Conservation (phyloP, 2,888 invertebrate genomes). For the Eupithecia subumbrata region DNA sequence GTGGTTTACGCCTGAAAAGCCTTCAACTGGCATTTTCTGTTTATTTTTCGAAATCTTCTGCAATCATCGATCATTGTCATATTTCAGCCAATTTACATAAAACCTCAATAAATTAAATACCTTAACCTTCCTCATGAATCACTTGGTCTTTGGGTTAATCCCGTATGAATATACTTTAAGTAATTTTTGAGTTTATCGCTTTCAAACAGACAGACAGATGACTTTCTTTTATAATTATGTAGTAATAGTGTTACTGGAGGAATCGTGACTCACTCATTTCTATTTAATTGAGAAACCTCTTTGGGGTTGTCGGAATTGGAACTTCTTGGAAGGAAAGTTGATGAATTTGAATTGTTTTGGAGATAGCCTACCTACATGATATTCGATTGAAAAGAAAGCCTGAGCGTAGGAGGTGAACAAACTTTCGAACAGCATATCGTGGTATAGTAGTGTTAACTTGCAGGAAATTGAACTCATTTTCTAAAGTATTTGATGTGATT, state of each 20-base stretch:
- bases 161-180: too few species aligned
- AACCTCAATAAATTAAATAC: too few species aligned
- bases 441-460: too few species aligned
- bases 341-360: background rate
- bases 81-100: too few species aligned
- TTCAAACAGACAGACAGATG: background rate
- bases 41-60: too few species aligned
- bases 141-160: too few species aligned
- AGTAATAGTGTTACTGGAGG: background rate
- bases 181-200: background rate
- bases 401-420: background rate
- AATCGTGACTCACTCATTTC: background rate
- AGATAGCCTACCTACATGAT: background rate
- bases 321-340: slow-evolving; percentile 2
- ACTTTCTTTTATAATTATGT: background rate
- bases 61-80: too few species aligned
- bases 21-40: too few species aligned
- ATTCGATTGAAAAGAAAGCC: background rate
- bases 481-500: too few species aligned
- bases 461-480: too few species aligned
- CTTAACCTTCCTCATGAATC: too few species aligned
- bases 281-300: background rate
- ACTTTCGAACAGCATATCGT: background rate
- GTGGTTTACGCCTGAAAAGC: too few species aligned
- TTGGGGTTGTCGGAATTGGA: background rate